Base-by-base conservation (phyloP, 2,888 invertebrate species). In the Trachelus iudaicus region DNA sequence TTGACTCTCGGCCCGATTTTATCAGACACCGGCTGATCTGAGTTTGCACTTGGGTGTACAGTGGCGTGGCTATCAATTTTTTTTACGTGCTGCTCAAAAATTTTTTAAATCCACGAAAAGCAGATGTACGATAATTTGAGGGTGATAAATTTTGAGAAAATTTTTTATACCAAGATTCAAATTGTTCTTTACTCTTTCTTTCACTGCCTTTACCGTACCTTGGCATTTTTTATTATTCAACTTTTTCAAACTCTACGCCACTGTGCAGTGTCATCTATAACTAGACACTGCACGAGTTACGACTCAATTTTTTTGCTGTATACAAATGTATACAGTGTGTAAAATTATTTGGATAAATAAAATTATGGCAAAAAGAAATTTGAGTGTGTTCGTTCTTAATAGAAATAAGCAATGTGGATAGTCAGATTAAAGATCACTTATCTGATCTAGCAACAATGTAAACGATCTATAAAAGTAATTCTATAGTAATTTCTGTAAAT, bases 261-360 rank as follows among this genome's bases (percentile, higher is more conserved):
- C 76, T 88, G 88, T 82, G 82, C 82, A 81, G 75, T 82, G 83
- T 86, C 85, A 85, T 84, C 85, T 85, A 84, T 86, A 89, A 88
- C 85, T 79, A 80, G 87, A 86, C 85, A 88, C 85, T 83, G 81
- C 81, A 80, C 81, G 82, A 79, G 84, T 82, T 77, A 82, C 75
- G 81, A 77, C 78, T 76, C 82, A 6, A 40, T 40, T 23, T 34
- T 69, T 33, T 31, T 34, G 71, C 71, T 23, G 56, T 56, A 56
- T 56, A 56, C 56, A 56, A 23, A 23, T 9, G 56, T 56, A 56
- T 56, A 56, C 23, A 23, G 56, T 56, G 23, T 56, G 56, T 56
- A 23, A 2, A 2, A 23, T 9, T 56, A 23, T 40, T 13, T 23
- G 12, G 13, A 13, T 3, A 15, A 4, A 15, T 15, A 40, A 40